These are phyloP conservation scores for Arrhamphus sclerolepis DNA, from an alignment of 2,797 vertebrate species.

Conservation along the genomic window DNA sequence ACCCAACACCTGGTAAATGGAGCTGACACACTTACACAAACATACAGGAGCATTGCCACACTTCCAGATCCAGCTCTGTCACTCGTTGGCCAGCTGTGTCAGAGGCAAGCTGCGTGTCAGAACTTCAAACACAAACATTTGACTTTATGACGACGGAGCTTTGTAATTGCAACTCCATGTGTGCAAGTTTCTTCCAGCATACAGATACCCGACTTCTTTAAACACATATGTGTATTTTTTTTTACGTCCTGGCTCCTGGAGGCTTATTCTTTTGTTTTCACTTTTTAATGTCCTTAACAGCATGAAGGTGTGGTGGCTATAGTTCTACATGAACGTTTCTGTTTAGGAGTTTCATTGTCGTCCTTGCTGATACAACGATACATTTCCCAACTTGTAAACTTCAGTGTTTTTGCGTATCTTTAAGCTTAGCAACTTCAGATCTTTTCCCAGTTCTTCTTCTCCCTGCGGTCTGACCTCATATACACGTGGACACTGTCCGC, in stretches of 20 bases:
- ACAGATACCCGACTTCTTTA: too few relatives aligned
- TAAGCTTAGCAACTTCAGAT: constrained; percentile 7
- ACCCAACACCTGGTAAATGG: constrained; percentile 62
- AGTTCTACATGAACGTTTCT: too few relatives aligned
- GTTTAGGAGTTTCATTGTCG: background rate
- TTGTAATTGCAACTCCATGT: background rate
- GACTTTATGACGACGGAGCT: constrained; percentile 20
- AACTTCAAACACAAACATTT: constrained; percentile 18
- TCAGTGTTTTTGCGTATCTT: constrained; percentile 2
- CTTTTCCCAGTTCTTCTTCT: constrained; percentile 15
- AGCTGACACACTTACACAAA: constrained; percentile 44
- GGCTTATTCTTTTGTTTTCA: background rate
- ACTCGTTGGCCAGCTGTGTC: constrained; percentile 40
- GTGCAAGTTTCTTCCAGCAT: too few relatives aligned
- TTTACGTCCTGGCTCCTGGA: background rate
- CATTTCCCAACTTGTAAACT: background rate
- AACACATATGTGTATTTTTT: too few relatives aligned
- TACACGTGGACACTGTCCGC: constrained; percentile 52
- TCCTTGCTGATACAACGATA: background rate
- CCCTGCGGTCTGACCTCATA: constrained; percentile 51
- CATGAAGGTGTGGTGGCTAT: too few relatives aligned
- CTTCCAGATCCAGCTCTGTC: constrained; percentile 28
- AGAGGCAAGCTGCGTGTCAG: constrained; percentile 25
- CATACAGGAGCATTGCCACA: constrained; percentile 5
- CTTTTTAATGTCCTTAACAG: too few relatives aligned